phyloP scores from a whole-genome alignment of 2,797 vertebrate genomes.

The Centroberyx gerrardi region DNA sequence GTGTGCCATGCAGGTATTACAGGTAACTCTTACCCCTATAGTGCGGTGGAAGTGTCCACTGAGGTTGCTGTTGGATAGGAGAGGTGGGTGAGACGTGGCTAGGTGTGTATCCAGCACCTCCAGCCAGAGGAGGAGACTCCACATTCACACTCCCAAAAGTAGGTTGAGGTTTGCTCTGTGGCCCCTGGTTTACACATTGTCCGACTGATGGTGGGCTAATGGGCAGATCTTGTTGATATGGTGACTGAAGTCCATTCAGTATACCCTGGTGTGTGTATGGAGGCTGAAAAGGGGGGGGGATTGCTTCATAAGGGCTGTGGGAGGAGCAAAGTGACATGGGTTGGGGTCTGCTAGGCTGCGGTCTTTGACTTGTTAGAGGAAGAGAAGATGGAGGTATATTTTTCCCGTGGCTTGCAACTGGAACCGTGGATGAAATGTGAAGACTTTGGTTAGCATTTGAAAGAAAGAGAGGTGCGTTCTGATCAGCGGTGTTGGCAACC shows the following conservation, averaged over 20 bases:
- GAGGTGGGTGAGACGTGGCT: background rate
- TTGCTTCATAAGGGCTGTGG: conserved; percentile 29
- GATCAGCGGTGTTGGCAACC: background rate
- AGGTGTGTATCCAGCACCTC: background rate
- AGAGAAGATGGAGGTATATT: conserved; percentile 48
- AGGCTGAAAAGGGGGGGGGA: conserved; percentile 27
- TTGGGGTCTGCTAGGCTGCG: conserved; percentile 5
- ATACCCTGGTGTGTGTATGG: conserved; percentile 25
- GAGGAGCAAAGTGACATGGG: conserved; percentile 38
- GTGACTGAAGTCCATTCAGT: conserved; percentile 52
- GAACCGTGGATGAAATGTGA: conserved; percentile 28
- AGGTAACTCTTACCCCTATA: conserved; percentile 51
- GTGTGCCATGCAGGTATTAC: background rate
- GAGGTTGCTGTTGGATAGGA: conserved; percentile 67
- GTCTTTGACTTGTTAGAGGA: conserved; percentile 17
- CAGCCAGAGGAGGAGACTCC: conserved; percentile 7
- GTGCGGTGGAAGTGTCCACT: conserved; percentile 47
- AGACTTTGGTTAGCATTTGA: conserved; percentile 38
- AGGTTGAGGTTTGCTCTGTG: conserved; percentile 25
- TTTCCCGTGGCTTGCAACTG: conserved; percentile 11
- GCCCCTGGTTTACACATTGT: conserved; percentile 26
- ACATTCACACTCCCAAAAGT: conserved; percentile 6
- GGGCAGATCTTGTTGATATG: conserved; percentile 35
- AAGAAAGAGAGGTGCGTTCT: background rate
- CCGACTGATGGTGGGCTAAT: conserved; percentile 3